Percentiles rank a stretch among this genome's conserved stretches.
Evolutionary conservation across 2,888 invertebrate genomes (phyloP).

Genomic region (Parascotia fuliginaria): DNA sequence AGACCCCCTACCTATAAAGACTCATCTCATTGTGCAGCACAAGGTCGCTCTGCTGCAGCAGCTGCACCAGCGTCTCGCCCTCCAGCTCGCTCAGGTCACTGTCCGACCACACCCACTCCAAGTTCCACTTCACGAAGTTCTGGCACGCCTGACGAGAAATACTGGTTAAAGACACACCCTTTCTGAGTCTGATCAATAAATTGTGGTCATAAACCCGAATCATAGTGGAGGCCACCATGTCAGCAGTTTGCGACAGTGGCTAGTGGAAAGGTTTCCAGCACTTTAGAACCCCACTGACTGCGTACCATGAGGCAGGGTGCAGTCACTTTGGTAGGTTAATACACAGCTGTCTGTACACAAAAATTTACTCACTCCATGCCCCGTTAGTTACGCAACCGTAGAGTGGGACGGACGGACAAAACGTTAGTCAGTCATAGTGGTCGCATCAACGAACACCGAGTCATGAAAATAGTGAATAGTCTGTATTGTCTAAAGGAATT

Average conservation of each 20-base stretch:
- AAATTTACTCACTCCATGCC: constrained; percentile 75
- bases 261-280: no score
- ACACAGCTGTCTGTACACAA: constrained; percentile 61
- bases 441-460: constrained; percentile 65
- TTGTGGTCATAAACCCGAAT: no score
- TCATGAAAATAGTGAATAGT: no score
- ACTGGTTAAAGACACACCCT: no score
- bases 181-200: no score
- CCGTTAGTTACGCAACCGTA: constrained; percentile 82
- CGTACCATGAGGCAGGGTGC: no score
- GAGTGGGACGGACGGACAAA: constrained; percentile 67
- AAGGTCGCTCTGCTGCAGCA: constrained; percentile 94
- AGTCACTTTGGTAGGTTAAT: no score
- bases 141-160: constrained; percentile 86
- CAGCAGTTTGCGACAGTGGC: no score
- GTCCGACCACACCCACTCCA: constrained; percentile 92
- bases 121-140: constrained; percentile 96
- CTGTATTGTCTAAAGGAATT: no score
- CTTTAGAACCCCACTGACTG: no score
- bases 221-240: no score
- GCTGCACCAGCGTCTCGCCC: constrained; percentile 89
- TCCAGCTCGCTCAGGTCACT: constrained; percentile 93
- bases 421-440: constrained; percentile 71
- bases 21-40: constrained; percentile 96
- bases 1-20: constrained; percentile 87